Percentiles rank a stretch among this genome's conserved stretches.
Evolutionary conservation across 2,888 invertebrate genomes (phyloP).

Genomic region (Colletes collaris): DNA sequence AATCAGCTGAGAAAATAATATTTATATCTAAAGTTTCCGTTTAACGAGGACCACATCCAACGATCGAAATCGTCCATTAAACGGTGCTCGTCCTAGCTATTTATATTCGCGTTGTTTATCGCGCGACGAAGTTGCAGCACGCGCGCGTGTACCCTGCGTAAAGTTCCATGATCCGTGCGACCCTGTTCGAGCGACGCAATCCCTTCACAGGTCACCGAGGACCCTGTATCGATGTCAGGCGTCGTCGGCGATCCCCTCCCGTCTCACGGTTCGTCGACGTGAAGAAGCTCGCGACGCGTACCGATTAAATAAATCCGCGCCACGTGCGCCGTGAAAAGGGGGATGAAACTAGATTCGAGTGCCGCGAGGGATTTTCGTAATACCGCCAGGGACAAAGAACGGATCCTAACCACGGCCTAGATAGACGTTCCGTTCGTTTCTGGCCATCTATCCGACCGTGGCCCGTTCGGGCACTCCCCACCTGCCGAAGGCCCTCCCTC

Average conservation of each 20-base stretch:
- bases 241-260: not conserved
- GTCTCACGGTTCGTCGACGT: conserved; percentile 14
- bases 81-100: too few relatives aligned
- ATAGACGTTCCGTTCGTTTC: conserved; percentile 54
- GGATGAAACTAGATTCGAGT: conserved; percentile 45
- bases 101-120: too few relatives aligned
- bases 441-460: conserved; percentile 39
- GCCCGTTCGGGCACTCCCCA: conserved; percentile 34
- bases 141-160: not conserved
- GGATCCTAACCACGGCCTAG: conserved; percentile 41
- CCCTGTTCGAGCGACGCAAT: not conserved
- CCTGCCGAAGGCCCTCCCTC: conserved; percentile 61
- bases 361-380: conserved; percentile 52
- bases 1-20: too few relatives aligned
- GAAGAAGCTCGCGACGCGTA: conserved; percentile 15
- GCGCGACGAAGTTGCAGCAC: too few relatives aligned
- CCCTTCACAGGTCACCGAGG: too few relatives aligned
- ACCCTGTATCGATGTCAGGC: not conserved
- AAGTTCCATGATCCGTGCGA: not conserved
- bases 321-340: not conserved
- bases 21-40: too few relatives aligned
- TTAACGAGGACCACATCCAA: too few relatives aligned
- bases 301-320: conserved; percentile 42
- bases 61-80: too few relatives aligned
- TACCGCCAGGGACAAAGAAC: conserved; percentile 45